phyloP scores from a whole-genome alignment of 2,888 invertebrate species.

The Prosopocoilus inquinatus region DNA sequence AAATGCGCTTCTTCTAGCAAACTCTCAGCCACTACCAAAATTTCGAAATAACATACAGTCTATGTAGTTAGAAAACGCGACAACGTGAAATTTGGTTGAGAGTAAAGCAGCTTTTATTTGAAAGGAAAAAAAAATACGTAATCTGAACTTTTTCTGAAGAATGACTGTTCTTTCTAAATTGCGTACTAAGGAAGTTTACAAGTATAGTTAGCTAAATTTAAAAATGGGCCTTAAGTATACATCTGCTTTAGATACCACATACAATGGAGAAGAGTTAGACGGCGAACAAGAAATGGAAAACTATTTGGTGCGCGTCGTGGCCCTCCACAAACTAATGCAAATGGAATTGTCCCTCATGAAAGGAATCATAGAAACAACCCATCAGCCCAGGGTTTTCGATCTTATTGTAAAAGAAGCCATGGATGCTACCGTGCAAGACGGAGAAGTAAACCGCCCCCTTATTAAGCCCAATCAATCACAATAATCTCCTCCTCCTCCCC shows the following conservation, averaged over 20 bases:
- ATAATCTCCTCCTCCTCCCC: background rate
- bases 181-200: too few species aligned
- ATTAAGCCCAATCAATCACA: background rate
- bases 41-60: too few species aligned
- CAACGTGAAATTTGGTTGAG: too few species aligned
- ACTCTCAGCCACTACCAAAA: too few species aligned
- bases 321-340: constrained; percentile 81
- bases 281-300: constrained; percentile 82
- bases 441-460: constrained; percentile 54
- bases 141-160: too few species aligned
- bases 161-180: too few species aligned
- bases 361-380: constrained; percentile 78
- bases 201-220: too few species aligned
- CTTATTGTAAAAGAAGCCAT: constrained; percentile 81
- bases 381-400: constrained; percentile 81
- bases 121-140: too few species aligned
- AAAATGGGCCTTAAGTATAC: too few species aligned
- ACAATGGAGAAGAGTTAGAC: constrained; percentile 58
- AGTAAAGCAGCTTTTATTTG: too few species aligned
- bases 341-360: constrained; percentile 81
- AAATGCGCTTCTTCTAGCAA: too few species aligned
- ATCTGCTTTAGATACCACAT: constrained; percentile 38
- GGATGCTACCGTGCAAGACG: constrained; percentile 80
- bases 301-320: constrained; percentile 78
- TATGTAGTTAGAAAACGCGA: too few species aligned